Conservation (phyloP, 2,888 invertebrate species). For the Nycteola revayana region DNA sequence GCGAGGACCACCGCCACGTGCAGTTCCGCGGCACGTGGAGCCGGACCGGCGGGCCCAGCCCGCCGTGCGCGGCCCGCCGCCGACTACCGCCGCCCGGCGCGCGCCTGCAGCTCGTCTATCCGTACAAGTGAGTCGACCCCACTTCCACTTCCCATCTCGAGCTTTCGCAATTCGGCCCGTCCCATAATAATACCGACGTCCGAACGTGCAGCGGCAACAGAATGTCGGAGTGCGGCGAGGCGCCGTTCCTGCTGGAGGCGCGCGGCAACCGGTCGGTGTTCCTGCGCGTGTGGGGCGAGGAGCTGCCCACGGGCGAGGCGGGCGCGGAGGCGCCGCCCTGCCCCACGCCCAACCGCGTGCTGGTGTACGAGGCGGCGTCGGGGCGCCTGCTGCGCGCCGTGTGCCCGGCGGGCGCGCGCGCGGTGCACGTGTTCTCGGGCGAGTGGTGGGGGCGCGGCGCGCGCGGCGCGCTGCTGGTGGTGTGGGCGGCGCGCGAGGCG, state of each 20-base stretch:
- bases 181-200: no score
- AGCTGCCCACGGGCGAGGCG: conserved; percentile 81
- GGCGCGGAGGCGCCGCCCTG: conserved; percentile 85
- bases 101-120: conserved; percentile 55
- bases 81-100: conserved; percentile 53
- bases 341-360: conserved; percentile 88
- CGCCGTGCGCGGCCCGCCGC: conserved; percentile 43
- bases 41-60: conserved; percentile 28
- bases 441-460: conserved; percentile 84
- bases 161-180: no score
- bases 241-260: conserved; percentile 91
- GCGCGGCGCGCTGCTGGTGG: conserved; percentile 89
- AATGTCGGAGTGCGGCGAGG: conserved; percentile 84
- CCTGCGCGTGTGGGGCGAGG: conserved; percentile 91
- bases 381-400: conserved; percentile 84
- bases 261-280: conserved; percentile 90
- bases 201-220: conserved; percentile 11
- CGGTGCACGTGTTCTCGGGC: conserved; percentile 90
- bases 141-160: no score
- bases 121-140: conserved; percentile 60
- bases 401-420: conserved; percentile 85
- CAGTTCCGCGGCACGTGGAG: conserved; percentile 87
- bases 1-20: conserved; percentile 91
- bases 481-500: conserved; percentile 92
- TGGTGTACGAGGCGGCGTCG: conserved; percentile 90